Base-by-base conservation (phyloP, 1,140 invertebrate species). In the Drosophila orosa region DNA sequence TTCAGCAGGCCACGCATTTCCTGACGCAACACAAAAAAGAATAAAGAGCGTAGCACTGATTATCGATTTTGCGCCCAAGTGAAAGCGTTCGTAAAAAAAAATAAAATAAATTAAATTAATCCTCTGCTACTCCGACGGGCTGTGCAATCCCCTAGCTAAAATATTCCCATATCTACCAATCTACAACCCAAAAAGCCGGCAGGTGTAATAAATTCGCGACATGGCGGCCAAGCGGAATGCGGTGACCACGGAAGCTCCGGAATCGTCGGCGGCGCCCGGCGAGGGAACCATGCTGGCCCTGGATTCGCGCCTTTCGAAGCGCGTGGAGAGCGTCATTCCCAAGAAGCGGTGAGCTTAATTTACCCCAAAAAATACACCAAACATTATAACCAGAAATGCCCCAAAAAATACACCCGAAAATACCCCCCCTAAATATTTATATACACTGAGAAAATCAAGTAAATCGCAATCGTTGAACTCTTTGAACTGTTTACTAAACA, bases 241-340 rank as follows among this genome's bases (percentile, higher is more conserved):
- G 17, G 83, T 76, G 24, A 79, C 82, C 59, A 83, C 84, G 75
- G 55, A 82, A 54, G 62, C 78, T 7, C 65, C 69, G 50, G 82
- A 84, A 52, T 72, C 55, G 29, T 42, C 35, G 55, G 57, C 40
- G 42, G 35, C 68, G 55, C 52, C 69, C 25, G 59, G 76, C 9
- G 68, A 89, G 44, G 80, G 73, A 6, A 65, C 71, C 39, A 68
- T 78, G n/a, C 52, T 77, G 5, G 48, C 80, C 25, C 68, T 91
- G 42, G 90, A 91, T 54, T 45, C 82, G 7, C 87, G 87, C 29
- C 55, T 90, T 37, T 86, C 81, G 9, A 78, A 75, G 33, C 71
- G 71, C 52, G 87, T 91, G 58, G 63, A 90, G 45, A 86, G 90
- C 50, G 90, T 91, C 12, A 81, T 90, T 65, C 90, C 90, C 25